Percentiles rank a stretch among this genome's conserved stretches.
Evolutionary conservation across 2,888 invertebrate genomes (phyloP).

Genomic region (Troides aeacus): DNA sequence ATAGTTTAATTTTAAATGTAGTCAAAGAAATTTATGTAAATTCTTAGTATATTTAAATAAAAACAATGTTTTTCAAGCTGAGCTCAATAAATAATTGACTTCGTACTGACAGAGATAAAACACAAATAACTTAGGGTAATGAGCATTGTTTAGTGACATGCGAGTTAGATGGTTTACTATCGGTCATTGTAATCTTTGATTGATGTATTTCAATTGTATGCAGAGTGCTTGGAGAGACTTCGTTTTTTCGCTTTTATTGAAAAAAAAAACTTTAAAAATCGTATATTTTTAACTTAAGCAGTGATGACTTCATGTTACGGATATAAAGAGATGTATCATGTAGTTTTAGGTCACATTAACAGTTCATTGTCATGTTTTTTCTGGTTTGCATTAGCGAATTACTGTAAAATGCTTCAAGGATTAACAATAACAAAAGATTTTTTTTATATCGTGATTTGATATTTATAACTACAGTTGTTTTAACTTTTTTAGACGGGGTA

Average conservation of each 20-base stretch:
- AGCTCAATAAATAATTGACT: neutral
- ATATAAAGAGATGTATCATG: constrained; percentile 11
- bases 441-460: neutral
- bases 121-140: constrained; percentile 15
- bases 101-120: constrained; percentile 4
- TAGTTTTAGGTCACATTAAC: constrained; percentile 12
- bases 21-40: neutral
- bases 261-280: neutral
- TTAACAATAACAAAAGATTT: neutral
- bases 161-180: constrained; percentile 23
- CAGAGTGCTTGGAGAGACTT: constrained; percentile 12
- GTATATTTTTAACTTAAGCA: constrained; percentile 5
- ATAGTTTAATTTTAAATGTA: too few relatives aligned
- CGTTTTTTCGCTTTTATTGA: constrained; percentile 10
- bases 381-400: neutral
- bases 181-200: constrained; percentile 20
- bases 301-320: constrained; percentile 21
- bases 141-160: constrained; percentile 17
- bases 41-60: neutral
- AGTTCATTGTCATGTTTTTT: constrained; percentile 1
- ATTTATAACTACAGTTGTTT: too few relatives aligned
- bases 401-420: too few relatives aligned
- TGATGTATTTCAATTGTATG: constrained; percentile 28
- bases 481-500: too few relatives aligned
- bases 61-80: neutral